Percentiles rank a stretch among this genome's conserved stretches.
Evolutionary conservation across 2,113 vertebrate genomes (phyloP).

Genomic region (Ursus arctos): DNA sequence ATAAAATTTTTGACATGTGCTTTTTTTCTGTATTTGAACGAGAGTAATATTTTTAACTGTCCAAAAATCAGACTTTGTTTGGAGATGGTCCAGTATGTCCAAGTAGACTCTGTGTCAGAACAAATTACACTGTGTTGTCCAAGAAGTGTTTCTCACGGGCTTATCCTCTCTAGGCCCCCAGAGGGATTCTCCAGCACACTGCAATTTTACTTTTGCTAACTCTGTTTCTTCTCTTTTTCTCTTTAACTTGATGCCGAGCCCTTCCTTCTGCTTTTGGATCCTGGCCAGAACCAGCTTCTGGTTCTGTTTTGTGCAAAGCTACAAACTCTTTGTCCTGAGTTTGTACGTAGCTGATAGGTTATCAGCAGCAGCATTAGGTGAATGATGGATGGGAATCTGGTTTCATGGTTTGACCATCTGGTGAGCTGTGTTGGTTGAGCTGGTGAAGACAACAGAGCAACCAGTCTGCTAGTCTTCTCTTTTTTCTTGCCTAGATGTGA

Average conservation of each 20-base stretch:
- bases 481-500: background rate
- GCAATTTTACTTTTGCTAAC: background rate
- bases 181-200: background rate
- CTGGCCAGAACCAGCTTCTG: background rate
- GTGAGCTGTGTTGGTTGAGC: background rate
- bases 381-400: background rate
- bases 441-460: background rate
- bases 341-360: background rate
- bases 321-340: background rate
- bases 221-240: background rate
- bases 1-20: background rate
- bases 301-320: background rate
- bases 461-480: background rate
- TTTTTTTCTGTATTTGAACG: background rate
- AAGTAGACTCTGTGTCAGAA: background rate
- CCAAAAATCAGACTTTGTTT: constrained; percentile 1
- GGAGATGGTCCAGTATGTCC: background rate
- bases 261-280: background rate
- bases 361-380: background rate
- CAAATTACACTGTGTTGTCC: background rate
- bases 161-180: background rate
- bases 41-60: background rate
- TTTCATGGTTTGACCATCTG: background rate
- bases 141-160: background rate
- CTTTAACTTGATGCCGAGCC: background rate